phyloP scores from a whole-genome alignment of 2,888 invertebrate genomes.

The Synergus japonicus region DNA sequence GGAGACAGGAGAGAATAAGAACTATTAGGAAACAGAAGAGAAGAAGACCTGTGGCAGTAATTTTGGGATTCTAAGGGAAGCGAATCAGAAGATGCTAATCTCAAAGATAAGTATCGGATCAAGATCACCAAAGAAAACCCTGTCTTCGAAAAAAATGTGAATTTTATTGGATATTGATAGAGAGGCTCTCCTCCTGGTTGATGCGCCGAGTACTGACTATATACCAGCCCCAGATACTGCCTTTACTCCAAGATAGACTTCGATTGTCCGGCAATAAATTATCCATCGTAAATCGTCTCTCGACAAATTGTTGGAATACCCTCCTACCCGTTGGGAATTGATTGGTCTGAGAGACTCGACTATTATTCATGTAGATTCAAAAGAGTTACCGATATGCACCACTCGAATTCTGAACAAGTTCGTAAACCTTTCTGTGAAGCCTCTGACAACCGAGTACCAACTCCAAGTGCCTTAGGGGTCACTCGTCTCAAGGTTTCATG shows the following conservation, averaged over 20 bases:
- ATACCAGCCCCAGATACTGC: constrained; percentile 21
- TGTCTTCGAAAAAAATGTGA: background rate
- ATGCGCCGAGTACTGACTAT: constrained; percentile 2
- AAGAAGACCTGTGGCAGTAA: no score
- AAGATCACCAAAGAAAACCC: background rate
- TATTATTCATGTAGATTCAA: constrained; percentile 36
- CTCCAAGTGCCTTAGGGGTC: constrained; percentile 35
- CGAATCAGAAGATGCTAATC: no score
- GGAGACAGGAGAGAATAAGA: no score
- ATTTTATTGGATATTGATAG: background rate
- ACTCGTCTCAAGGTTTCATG: constrained; percentile 40
- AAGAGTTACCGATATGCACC: constrained; percentile 36
- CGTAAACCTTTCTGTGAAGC: constrained; percentile 23
- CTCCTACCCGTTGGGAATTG: constrained; percentile 32
- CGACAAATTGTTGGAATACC: constrained; percentile 40
- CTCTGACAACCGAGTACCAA: constrained; percentile 35
- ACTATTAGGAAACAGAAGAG: no score
- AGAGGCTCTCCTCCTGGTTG: background rate
- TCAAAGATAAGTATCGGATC: no score
- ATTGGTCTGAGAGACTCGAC: constrained; percentile 19
- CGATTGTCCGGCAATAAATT: constrained; percentile 33
- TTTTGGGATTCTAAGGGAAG: no score
- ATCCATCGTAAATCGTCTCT: constrained; percentile 34
- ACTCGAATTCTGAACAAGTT: constrained; percentile 36
- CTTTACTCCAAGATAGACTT: constrained; percentile 6